These are phyloP conservation scores for Papilio xuthus DNA, from an alignment of 1,140 invertebrate species.

Conservation along the genomic window DNA sequence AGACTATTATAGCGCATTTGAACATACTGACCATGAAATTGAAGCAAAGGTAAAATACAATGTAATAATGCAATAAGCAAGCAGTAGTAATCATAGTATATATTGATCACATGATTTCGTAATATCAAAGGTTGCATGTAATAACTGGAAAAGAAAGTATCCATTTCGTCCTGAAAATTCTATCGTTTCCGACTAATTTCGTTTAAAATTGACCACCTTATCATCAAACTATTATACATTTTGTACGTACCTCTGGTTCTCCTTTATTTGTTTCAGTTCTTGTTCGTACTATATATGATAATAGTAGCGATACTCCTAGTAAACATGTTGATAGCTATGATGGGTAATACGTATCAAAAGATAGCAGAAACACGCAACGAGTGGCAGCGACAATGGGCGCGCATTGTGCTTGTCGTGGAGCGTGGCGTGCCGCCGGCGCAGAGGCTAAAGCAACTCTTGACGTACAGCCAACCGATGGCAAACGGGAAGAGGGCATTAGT, in stretches of 20 bases:
- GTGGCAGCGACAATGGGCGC: constrained; percentile 99
- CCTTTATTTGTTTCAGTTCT: constrained; percentile 83
- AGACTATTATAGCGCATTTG: constrained; percentile 95
- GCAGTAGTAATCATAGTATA: neutral
- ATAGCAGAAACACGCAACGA: constrained; percentile 98
- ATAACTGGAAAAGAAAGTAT: neutral
- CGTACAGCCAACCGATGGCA: constrained; percentile 98
- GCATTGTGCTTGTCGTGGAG: constrained; percentile 98
- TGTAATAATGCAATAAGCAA: neutral
- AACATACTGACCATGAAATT: constrained; percentile 92
- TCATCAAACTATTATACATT: too few relatives aligned
- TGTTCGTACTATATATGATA: constrained; percentile 98
- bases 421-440: constrained; percentile 95
- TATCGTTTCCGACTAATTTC: neutral
- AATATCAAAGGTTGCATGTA: neutral
- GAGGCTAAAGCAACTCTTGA: constrained; percentile 90
- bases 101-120: neutral
- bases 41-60: constrained; percentile 89
- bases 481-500: constrained; percentile 94
- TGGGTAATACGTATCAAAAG: constrained; percentile 99
- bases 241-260: too few relatives aligned
- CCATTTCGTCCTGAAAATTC: neutral
- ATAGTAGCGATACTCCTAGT: constrained; percentile 97
- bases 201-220: neutral
- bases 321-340: constrained; percentile 99